Base-by-base conservation (phyloP, 2,888 invertebrate genomes). In the Microctonus brassicae region DNA sequence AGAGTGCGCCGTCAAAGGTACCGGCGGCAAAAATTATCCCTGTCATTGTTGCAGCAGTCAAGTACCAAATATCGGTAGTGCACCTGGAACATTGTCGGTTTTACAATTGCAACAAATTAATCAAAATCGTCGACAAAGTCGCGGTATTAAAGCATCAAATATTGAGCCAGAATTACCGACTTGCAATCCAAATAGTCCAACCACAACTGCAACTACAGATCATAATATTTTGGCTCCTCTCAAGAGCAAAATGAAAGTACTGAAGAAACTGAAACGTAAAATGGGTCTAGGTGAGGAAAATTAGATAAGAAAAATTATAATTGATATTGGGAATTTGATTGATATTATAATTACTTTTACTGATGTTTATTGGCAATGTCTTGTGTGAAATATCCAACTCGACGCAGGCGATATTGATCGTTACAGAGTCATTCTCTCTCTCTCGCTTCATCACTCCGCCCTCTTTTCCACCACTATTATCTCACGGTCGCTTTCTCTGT, bases 261-360 rank as follows among this genome's bases (percentile, higher is more conserved):
- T 96, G 76, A 96, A 96, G 91, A 96, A 95, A 87, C 94, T 96
- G 83, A 95, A 95, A 88, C 93, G 93, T 83, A 94, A 94, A 84
- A 95, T 96, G 87, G 95, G 96, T 82, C 88, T 96, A 88, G 95
- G 96, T 95, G 89, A 92, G 95, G 26, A 20, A 53, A 55, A 39
- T 42, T 58, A 63, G 55, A 42, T 61, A 22, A 22, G 3, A n/a
- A 10, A n/a, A 13, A 47, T n/a, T n/a, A n/a, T n/a, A n/a, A n/a
- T n/a, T n/a, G n/a, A n/a, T n/a, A n/a, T n/a, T n/a, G n/a, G n/a
- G n/a, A n/a, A n/a, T n/a, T n/a, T n/a, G n/a, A n/a, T n/a, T n/a
- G n/a, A n/a, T n/a, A n/a, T n/a, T n/a, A n/a, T 11, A 47, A 1
- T 39, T 24, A 36, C 39, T 39, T 17, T 65, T 33, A 53, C 33